Conservation (phyloP, 2,113 vertebrate species). For the Dasyprocta punctata region DNA sequence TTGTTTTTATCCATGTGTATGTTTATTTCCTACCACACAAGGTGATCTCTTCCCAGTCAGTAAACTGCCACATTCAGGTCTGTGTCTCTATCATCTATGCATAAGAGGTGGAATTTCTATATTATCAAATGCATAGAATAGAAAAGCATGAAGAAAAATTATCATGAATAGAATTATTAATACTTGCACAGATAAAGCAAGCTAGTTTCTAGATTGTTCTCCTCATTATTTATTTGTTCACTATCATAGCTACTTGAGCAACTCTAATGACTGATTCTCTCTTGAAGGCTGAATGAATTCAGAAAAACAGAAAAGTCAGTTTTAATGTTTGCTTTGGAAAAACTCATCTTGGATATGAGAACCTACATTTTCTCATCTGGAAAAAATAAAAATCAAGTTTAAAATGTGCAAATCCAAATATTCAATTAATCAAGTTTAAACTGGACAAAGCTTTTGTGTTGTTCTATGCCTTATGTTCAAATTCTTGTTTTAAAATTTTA, state of each 20-base stretch:
- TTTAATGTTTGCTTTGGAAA: background rate
- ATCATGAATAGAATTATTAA: background rate
- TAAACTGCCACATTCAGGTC: background rate
- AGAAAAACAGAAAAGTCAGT: background rate
- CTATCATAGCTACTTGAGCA: background rate
- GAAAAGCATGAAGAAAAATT: background rate
- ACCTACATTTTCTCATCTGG: background rate
- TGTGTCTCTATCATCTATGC: background rate
- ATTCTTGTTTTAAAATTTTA: background rate
- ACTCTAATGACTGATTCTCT: background rate
- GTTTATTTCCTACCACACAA: background rate
- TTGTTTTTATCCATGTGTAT: background rate
- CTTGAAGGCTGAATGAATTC: background rate
- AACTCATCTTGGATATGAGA: background rate
- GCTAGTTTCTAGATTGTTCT: background rate
- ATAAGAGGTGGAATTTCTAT: background rate
- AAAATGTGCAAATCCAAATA: background rate
- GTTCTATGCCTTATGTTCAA: background rate
- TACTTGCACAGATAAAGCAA: background rate
- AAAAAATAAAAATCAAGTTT: background rate
- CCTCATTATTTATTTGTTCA: background rate
- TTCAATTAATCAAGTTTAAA: background rate
- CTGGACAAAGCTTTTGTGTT: background rate
- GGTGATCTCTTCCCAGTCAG: background rate
- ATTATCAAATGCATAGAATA: background rate